These are phyloP conservation scores for Nicator chloris DNA, from an alignment of 2,113 vertebrate species.

Conservation along the genomic window DNA sequence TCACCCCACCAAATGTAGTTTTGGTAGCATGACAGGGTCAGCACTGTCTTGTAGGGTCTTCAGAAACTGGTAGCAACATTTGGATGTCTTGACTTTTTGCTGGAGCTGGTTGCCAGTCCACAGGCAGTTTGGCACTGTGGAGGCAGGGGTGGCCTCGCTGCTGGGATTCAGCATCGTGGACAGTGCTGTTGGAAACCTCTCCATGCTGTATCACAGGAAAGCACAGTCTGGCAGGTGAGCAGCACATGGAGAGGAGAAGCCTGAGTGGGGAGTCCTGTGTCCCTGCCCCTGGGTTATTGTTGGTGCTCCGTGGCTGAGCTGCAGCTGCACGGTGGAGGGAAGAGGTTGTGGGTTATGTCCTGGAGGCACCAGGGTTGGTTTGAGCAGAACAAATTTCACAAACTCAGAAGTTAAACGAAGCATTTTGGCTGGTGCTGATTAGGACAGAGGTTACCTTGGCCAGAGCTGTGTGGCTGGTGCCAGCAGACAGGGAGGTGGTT, in stretches of 20 bases:
- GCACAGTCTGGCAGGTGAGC: not conserved
- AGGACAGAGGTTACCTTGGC: not conserved
- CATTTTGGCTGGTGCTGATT: not conserved
- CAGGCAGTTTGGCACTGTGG: fast-evolving
- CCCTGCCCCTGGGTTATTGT: not conserved
- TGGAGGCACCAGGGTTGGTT: not conserved
- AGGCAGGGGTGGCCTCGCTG: not conserved
- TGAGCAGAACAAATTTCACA: not conserved
- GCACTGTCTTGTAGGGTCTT: not conserved
- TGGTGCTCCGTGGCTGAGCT: not conserved
- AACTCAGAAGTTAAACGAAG: not conserved
- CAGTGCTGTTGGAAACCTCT: not conserved
- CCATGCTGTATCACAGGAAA: fast-evolving
- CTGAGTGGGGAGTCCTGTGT: not conserved
- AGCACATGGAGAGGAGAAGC: not conserved
- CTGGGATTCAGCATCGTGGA: not conserved
- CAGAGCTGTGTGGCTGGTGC: not conserved
- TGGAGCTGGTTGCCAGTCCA: not conserved
- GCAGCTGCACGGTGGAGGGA: not conserved
- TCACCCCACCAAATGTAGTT: not conserved
- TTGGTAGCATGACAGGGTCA: not conserved
- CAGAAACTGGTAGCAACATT: not conserved
- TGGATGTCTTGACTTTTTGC: not conserved
- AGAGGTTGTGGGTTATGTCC: not conserved
- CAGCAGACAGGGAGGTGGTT: not conserved